Evolutionary conservation across 2,113 vertebrate species (phyloP).

Genomic region (Ptyas mucosa): DNA sequence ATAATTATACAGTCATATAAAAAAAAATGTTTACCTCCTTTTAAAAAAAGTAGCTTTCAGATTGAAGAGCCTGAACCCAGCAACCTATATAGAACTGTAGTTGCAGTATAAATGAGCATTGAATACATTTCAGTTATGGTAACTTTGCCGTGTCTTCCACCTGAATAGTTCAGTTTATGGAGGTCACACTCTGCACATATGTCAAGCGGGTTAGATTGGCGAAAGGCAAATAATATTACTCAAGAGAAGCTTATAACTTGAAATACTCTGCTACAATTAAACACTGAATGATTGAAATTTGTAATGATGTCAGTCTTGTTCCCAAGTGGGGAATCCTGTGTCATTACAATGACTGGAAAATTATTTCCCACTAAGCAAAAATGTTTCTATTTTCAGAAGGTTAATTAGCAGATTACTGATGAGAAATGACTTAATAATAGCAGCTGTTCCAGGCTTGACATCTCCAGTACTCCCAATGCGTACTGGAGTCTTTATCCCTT

Average conservation of each 20-base stretch:
- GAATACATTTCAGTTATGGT: not conserved
- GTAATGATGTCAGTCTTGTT: not conserved
- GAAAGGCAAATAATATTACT: not conserved
- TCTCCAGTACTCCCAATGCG: not conserved
- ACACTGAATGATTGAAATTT: not conserved
- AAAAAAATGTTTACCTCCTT: not conserved
- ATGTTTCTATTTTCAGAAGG: conserved; percentile 18
- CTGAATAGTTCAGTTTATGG: not conserved
- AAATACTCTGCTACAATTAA: not conserved
- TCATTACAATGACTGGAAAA: conserved; percentile 11
- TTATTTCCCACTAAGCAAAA: conserved; percentile 11
- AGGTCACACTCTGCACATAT: not conserved
- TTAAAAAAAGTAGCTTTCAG: not conserved
- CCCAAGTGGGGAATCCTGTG: accelerated
- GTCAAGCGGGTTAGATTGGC: not conserved
- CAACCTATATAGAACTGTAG: not conserved
- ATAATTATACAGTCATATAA: not conserved
- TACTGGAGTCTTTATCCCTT: not conserved
- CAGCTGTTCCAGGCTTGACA: not conserved
- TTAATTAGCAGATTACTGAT: conserved; percentile 24
- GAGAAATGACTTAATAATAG: conserved; percentile 21
- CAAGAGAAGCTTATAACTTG: not conserved
- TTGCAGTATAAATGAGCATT: not conserved
- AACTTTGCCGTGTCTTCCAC: not conserved
- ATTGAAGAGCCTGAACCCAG: too few species aligned